A percentile compares a stretch with the other conserved stretches of the same genome.
phyloP scores from a whole-genome alignment of 2,888 invertebrate genomes.

The Lasioglossum zephyrum region DNA sequence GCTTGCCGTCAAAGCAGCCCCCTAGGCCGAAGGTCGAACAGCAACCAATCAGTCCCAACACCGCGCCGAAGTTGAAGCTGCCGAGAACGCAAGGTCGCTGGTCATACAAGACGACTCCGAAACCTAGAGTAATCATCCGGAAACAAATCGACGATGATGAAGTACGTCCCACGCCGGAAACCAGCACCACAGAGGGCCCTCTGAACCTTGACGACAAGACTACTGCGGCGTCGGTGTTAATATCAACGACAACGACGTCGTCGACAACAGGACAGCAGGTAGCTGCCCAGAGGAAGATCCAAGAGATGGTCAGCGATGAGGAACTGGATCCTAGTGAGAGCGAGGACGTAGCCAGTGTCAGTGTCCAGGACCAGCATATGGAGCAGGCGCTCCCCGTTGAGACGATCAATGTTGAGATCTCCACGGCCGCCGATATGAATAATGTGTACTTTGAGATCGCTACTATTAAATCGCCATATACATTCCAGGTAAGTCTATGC shows the following conservation, averaged over 20 bases:
- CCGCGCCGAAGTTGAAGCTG: slow-evolving; percentile 92
- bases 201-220: slow-evolving; percentile 52
- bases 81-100: slow-evolving; percentile 94
- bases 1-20: slow-evolving; percentile 82
- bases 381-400: slow-evolving; percentile 88
- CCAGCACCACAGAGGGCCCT: slow-evolving; percentile 63
- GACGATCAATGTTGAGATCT: slow-evolving; percentile 94
- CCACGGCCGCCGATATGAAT: slow-evolving; percentile 93
- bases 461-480: slow-evolving; percentile 95
- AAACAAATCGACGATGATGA: slow-evolving; percentile 86
- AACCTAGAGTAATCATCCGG: slow-evolving; percentile 92
- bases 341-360: slow-evolving; percentile 79
- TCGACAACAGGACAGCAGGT: slow-evolving; percentile 77
- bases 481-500: slow-evolving; percentile 90
- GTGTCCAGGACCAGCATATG: slow-evolving; percentile 77
- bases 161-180: slow-evolving; percentile 61
- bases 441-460: slow-evolving; percentile 95
- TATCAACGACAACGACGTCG: slow-evolving; percentile 84
- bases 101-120: slow-evolving; percentile 96
- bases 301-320: slow-evolving; percentile 77
- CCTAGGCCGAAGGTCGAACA: slow-evolving; percentile 67
- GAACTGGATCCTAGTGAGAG: slow-evolving; percentile 91
- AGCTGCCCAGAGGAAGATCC: slow-evolving; percentile 74
- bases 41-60: slow-evolving; percentile 85
- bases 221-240: slow-evolving; percentile 13